Base-by-base conservation (phyloP, 1,140 invertebrate species). In the Orius laevigatus region DNA sequence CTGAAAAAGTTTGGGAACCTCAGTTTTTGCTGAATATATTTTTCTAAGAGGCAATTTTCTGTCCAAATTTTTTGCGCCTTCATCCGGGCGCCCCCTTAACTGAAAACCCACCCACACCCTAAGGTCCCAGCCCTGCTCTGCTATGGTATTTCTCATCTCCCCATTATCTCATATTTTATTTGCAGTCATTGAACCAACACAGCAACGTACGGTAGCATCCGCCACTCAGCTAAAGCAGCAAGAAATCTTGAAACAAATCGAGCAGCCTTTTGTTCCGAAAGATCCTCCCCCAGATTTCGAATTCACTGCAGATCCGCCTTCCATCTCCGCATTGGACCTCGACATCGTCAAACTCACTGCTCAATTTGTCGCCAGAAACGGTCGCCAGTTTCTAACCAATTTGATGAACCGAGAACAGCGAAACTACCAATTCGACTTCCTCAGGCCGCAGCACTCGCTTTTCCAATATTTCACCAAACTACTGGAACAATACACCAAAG, bases 401-500 rank as follows among this genome's bases (percentile, higher is more conserved):
- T 64, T 99, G 6, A 98, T 99, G 94, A 97, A 95, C 58, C 74
- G 92, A 18, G 95, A 99, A 62, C 91, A 97, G 59, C 70, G 92
- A 6, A 99, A 99, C 65, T 97, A 91, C 60, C 94, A 98, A 59
- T 99, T 99, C 73, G 96, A 99, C 66, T 99, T 99, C 64, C 69
- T 99, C 3, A 73, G 95, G 12, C 95, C 96, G 0, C 94, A 98
- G 59, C 96, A 99, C 69, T 96, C 92, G 1, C 74, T 98, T 0
- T 99, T 98, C 65, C 88, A 90, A 59, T 99, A 99, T 65, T 99
- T 99, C 62, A 98, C 93, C 1, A 91, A 96, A 60, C 70, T 99
- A 0, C 70, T 99, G 14, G 94, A 98, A 59, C 96, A 99, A 60
- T 99, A 99, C 59, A 98, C 94, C 0, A 98, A 85, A 75, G 79